Evolutionary conservation across 2,797 vertebrate genomes (phyloP), one percentile per base, ranked within the genome.

Genomic region (Hydrocynus forskahlii): DNA sequence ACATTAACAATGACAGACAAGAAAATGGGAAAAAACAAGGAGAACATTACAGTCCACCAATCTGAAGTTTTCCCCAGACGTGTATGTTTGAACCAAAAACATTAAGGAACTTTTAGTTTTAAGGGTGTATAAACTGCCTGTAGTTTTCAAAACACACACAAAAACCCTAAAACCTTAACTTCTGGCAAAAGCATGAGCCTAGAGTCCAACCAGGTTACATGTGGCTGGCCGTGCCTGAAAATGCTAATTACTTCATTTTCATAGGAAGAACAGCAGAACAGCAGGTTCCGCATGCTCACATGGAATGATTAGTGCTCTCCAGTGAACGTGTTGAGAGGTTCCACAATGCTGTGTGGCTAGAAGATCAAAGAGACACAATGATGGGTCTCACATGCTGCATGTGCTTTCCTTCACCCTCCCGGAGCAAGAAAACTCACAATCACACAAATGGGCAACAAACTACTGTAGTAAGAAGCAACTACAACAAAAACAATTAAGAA

Each of bases 191-290:
- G 14, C 17, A 23, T 1, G 6, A 66, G 38, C 9, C 17, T n/a
- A 38, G 40, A 54, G 54, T 19, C 21, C 59, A 55, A 38, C 45
- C 50, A 35, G 35, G 23, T 59, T 8, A 43, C 64, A 45, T 59
- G 23, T 68, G 40, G 17, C 70, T 67, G 4, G 14, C 7, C 23
- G 13, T 62, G 52, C 25, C 62, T 79, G 17, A 62, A 80, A 81
- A 60, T 67, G 54, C 52, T 59, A 68, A 68, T 75, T 45, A 48
- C 17, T 52, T 80, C 35, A 55, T 80, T 73, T 55, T 66, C 48
- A 25, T 29, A 48, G 45, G 38, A 55, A 21, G 25, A 50, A 64
- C 50, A 21, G 60, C 60, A 68, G 52, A 57, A 57, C 71, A 67
- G 71, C 62, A 74, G 57, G 77, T 9, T 63, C 5, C 50, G 4